Percentiles rank a stretch among this genome's conserved stretches.
Evolutionary conservation across 1,140 invertebrate genomes (phyloP).

Genomic region (Penaeus vannamei): DNA sequence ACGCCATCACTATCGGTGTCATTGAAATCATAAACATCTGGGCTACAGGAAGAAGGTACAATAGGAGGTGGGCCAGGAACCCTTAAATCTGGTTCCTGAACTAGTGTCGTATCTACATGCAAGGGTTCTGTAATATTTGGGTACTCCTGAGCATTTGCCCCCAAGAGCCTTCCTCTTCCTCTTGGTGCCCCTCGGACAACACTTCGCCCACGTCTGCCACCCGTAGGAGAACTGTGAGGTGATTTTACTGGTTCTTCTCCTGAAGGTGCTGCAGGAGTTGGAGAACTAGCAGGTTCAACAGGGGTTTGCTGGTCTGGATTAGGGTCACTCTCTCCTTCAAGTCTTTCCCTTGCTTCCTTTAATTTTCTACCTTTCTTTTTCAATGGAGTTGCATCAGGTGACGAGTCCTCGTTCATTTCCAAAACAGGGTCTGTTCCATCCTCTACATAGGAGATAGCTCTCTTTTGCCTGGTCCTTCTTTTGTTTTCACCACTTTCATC

Average conservation of each 20-base stretch:
- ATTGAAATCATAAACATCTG: constrained; percentile 67
- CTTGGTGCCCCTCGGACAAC: constrained; percentile 14
- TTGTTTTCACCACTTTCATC: constrained; percentile 58
- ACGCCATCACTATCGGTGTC: constrained; percentile 62
- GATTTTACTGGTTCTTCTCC: constrained; percentile 36
- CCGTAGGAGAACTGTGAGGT: constrained; percentile 36
- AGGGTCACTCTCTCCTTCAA: constrained; percentile 26
- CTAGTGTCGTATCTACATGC: constrained; percentile 54
- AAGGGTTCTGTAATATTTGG: constrained; percentile 50
- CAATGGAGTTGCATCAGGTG: constrained; percentile 50
- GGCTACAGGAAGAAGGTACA: constrained; percentile 51
- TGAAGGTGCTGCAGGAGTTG: background rate
- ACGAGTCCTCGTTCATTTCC: constrained; percentile 66
- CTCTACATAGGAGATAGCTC: constrained; percentile 66
- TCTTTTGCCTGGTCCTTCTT: constrained; percentile 63
- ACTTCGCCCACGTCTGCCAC: constrained; percentile 30
- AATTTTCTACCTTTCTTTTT: constrained; percentile 61
- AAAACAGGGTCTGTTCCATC: constrained; percentile 68
- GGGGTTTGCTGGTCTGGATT: constrained; percentile 3
- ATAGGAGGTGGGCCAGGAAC: constrained; percentile 57
- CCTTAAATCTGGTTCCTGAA: constrained; percentile 42
- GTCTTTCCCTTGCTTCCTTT: constrained; percentile 46
- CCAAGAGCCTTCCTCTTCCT: background rate
- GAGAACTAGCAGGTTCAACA: constrained; percentile 22
- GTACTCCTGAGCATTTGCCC: background rate